Conservation (phyloP, 64 coral and sea anemone species). For the Acropora yongei region DNA sequence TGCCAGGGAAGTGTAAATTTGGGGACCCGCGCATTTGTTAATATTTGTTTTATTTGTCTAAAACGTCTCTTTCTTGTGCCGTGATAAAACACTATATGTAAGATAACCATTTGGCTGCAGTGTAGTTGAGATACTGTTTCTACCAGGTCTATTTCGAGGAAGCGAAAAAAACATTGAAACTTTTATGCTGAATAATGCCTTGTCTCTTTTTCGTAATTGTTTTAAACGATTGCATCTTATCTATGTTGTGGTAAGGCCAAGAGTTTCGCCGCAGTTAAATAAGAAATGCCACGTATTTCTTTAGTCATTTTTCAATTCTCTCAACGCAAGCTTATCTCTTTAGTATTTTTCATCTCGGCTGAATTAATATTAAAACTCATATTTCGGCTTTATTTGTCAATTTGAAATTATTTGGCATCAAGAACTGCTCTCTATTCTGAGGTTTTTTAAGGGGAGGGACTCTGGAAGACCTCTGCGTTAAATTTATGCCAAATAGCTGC, state of each 20-base stretch:
- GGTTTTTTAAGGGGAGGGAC: background rate
- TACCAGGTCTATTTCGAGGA: background rate
- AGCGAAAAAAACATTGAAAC: background rate
- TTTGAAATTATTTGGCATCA: background rate
- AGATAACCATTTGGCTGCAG: too few species aligned
- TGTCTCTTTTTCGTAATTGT: too few species aligned
- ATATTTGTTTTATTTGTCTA: background rate
- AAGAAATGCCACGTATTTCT: background rate
- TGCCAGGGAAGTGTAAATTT: background rate
- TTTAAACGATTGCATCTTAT: constrained; percentile 5
- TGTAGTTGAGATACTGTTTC: too few species aligned
- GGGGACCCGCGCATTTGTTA: background rate
- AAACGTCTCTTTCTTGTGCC: background rate
- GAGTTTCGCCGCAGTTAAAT: background rate
- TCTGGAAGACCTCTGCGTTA: background rate
- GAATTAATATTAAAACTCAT: background rate
- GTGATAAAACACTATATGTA: background rate
- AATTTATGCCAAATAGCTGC: background rate
- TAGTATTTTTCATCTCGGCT: background rate
- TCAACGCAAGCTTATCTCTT: background rate
- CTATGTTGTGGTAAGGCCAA: background rate
- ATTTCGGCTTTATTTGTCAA: background rate
- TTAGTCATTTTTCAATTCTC: background rate
- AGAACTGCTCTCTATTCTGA: background rate
- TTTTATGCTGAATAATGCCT: too few species aligned